Evolutionary conservation across 2,797 vertebrate genomes (phyloP), one percentile per base, ranked within the genome.

Genomic region (Notolepis coatsorum): DNA sequence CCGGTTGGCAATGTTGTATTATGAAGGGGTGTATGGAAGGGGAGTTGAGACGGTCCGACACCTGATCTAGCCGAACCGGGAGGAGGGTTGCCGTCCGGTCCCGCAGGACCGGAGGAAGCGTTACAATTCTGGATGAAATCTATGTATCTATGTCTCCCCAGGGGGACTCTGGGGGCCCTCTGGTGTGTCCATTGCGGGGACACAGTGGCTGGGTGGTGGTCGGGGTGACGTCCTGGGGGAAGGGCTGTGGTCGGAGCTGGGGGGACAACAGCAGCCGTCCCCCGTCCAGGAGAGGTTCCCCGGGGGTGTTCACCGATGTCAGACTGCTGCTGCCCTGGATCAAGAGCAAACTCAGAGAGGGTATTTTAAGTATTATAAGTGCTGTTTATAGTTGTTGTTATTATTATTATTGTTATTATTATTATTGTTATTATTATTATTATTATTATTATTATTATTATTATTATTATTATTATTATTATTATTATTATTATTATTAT

Each of bases 141-240:
- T n/a, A n/a, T n/a, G n/a, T n/a, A n/a, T n/a, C n/a, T n/a, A n/a
- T n/a, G n/a, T 8, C 17, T n/a, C 53, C 61, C 1, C 66, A 98
- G 96, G 96, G 95, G 31, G 95, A 96, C 68, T 98, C 95, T 0
- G 94, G 96, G 38, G 93, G 95, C 4, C 92, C 94, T 17, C 87
- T 98, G n/a, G 68, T 94, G 46, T 97, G 96, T 79, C 73, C 7
- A 0, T 81, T 56, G 13, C 70, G 91, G 35, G 88, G 75, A 18
- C 74, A 84, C 0, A 84, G 93, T 2, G 57, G 67, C 28, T 95
- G 93, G 96, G 92, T 89, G 21, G 88, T 89, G 0, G 77, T 91
- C 58, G 96, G 95, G 2, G 86, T 97, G 17, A 93, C 94, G 7
- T 97, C 95, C 53, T 97, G 95, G 94, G 95, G 96, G 2, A 94